Percentiles rank a stretch among this genome's conserved stretches.
Evolutionary conservation across 2,797 vertebrate genomes (phyloP).

Genomic region (Brachyrhaphis roseni): DNA sequence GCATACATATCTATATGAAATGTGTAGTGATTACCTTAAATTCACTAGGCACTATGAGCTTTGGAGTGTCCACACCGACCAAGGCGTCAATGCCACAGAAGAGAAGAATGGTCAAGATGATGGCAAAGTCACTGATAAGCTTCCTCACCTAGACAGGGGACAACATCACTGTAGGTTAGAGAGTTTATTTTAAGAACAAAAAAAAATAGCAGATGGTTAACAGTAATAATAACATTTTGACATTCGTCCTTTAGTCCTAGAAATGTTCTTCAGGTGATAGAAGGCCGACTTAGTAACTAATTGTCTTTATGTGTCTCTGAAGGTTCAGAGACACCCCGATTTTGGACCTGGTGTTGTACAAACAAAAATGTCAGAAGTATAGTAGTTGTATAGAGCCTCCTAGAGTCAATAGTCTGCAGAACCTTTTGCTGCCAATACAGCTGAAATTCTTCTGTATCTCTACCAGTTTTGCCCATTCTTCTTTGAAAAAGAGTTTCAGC

Average conservation of each 20-base stretch:
- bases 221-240: neutral
- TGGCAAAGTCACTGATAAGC: conserved; percentile 97
- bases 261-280: too few relatives aligned
- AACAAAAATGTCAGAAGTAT: neutral
- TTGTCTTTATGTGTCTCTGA: too few relatives aligned
- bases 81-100: conserved; percentile 96
- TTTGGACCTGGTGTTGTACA: neutral
- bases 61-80: conserved; percentile 95
- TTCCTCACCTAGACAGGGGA: conserved; percentile 87
- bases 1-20: too few relatives aligned
- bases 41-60: conserved; percentile 96
- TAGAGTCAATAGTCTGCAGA: neutral
- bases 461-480: neutral
- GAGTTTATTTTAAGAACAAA: neutral
- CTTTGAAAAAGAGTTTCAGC: neutral
- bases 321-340: too few relatives aligned
- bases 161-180: conserved; percentile 2
- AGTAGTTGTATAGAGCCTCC: neutral
- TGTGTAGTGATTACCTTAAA: conserved; percentile 88
- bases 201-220: neutral
- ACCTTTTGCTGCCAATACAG: neutral
- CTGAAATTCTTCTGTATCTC: neutral
- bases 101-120: conserved; percentile 93
- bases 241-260: too few relatives aligned
- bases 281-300: too few relatives aligned